Evolutionary conservation across 2,797 vertebrate species (phyloP), one percentile per base, ranked within the genome.

Genomic region (Orestias chungarensis): DNA sequence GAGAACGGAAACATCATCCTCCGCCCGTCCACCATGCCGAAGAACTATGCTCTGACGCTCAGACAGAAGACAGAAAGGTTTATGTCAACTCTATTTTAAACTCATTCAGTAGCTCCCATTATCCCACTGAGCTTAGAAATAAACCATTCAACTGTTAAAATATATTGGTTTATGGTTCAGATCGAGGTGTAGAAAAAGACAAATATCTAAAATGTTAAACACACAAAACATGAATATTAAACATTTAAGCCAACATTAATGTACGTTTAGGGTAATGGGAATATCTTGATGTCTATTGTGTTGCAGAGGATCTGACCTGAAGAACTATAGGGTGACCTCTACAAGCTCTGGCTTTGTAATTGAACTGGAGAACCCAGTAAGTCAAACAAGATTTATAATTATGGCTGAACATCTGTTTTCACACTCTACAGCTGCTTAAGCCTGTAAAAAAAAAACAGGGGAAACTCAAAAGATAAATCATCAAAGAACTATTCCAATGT

Each of bases 1-100:
- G 88, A 92, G 0, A 70, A 50, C 17, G 96, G 96, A 57, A 86
- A 87, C 76, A 88, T 96, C 86, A 95, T 96, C 77, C 83, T 97
- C 52, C 94, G 95, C 5, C 96, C 96, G 0, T 92, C 95, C 18
- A 90, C 91, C 9, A 73, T 93, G 70, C 66, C 81, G 62, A 89
- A 89, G 71, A 94, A 89, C 88, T 96, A 94, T 0, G 94, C 95
- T 47, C 57, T 96, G 80, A 94, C 94, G 25, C 71, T 95, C 50
- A 89, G 91, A 81, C 89, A 88, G 4, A 10, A 8, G 27, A 71
- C 6, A 5, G 0, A 46, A 64, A 91, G 90, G 93, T 94, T 64
- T 33, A 78, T 71, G 2, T 7, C 54, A 17, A 42, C 59, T 70
- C 35, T 1, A 61, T 11, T 23, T 55, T 9, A 7, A 44, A n/a